Percentiles rank a stretch among this genome's conserved stretches.
phyloP scores from a whole-genome alignment of 2,113 vertebrate species.

The Sapayoa aenigma region DNA sequence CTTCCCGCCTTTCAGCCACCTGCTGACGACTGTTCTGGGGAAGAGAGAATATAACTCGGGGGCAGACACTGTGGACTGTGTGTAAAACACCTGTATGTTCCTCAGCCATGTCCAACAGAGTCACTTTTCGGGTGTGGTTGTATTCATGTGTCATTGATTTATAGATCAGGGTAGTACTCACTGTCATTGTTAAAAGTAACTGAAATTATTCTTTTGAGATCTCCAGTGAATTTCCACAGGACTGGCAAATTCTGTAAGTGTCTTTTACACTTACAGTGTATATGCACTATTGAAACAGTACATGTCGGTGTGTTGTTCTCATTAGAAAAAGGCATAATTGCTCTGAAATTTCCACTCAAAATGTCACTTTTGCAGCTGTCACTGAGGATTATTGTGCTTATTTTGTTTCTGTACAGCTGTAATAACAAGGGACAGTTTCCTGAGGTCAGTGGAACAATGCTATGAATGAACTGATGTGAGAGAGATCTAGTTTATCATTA shows the following conservation, averaged over 20 bases:
- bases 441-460: background rate
- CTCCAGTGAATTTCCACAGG: background rate
- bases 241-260: too few relatives aligned
- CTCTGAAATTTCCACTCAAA: background rate
- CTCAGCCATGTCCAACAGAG: background rate
- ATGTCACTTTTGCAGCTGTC: background rate
- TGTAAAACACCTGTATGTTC: background rate
- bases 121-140: background rate
- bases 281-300: background rate
- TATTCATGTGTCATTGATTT: background rate
- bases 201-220: background rate
- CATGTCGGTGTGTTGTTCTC: background rate
- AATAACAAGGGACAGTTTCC: background rate
- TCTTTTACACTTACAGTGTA: background rate
- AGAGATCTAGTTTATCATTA: background rate
- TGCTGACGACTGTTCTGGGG: background rate
- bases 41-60: background rate
- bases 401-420: background rate
- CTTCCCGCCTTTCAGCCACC: background rate
- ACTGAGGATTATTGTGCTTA: background rate
- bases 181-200: background rate
- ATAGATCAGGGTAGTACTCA: background rate
- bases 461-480: background rate
- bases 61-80: background rate
- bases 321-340: background rate